Conservation (phyloP, 2,797 vertebrate species). For the Toxotes lorentzi region DNA sequence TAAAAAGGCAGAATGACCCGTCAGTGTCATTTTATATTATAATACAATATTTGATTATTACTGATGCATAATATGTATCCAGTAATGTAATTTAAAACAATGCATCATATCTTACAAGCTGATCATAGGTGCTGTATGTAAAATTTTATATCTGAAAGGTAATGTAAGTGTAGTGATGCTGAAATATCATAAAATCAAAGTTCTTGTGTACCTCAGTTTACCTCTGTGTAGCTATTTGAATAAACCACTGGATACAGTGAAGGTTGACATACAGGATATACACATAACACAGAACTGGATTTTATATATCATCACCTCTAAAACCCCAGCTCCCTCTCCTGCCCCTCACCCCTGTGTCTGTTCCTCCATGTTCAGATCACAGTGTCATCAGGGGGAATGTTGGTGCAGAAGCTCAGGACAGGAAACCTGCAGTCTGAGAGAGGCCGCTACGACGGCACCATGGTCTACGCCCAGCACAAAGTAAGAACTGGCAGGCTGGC, state of each 20-base stretch:
- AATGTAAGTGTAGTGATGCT: too few species aligned
- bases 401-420: conserved; percentile 87
- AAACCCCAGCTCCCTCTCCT: not conserved
- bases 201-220: too few species aligned
- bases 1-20: too few species aligned
- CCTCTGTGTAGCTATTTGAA: not conserved
- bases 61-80: not conserved
- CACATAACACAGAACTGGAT: not conserved
- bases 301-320: not conserved
- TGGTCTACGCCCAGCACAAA: conserved; percentile 90
- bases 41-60: not conserved
- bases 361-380: conserved; percentile 75
- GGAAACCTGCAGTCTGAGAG: conserved; percentile 87
- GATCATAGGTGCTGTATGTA: too few species aligned
- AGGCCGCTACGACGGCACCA: conserved; percentile 84
- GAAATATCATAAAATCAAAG: too few species aligned
- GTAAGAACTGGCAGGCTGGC: conserved; percentile 56
- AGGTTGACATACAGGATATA: not conserved
- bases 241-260: not conserved
- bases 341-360: not conserved
- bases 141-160: too few species aligned
- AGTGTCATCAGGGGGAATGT: conserved; percentile 86
- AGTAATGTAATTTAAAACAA: not conserved
- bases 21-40: too few species aligned
- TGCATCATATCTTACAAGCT: not conserved